Evolutionary conservation across 2,888 invertebrate genomes (phyloP).

Genomic region (Pterostichus madidus): DNA sequence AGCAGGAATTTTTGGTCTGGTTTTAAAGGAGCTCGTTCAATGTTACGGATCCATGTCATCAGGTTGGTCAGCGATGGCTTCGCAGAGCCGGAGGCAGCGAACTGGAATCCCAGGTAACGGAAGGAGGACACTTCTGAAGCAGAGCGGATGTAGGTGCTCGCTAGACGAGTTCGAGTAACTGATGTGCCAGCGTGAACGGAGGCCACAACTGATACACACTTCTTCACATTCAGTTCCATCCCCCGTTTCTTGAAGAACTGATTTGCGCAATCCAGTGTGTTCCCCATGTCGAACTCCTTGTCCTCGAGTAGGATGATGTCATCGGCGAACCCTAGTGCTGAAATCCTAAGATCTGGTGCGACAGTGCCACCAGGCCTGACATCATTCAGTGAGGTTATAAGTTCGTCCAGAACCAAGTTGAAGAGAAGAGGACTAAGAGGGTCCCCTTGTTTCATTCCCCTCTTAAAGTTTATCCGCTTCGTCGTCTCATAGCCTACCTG

Average conservation of each 20-base stretch:
- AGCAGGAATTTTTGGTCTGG: constrained; percentile 42
- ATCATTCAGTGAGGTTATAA: background rate
- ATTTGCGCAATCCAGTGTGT: background rate
- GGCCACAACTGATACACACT: background rate
- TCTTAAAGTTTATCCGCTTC: too few relatives aligned
- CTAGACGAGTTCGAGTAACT: too few relatives aligned
- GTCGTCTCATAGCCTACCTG: too few relatives aligned
- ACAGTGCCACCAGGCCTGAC: background rate
- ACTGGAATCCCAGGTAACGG: too few relatives aligned
- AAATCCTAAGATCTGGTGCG: background rate
- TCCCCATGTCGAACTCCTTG: background rate
- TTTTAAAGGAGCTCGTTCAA: constrained; percentile 60
- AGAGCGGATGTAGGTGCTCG: too few relatives aligned
- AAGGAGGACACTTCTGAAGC: too few relatives aligned
- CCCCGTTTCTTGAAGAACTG: background rate
- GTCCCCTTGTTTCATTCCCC: constrained; percentile 75
- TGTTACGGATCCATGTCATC: too few relatives aligned
- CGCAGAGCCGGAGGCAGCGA: too few relatives aligned
- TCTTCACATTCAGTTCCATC: constrained; percentile 1
- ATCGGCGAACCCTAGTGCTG: constrained; percentile 6
- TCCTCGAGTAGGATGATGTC: constrained; percentile 9
- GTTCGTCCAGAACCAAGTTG: constrained; percentile 67
- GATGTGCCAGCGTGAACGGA: too few relatives aligned
- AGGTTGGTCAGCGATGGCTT: too few relatives aligned
- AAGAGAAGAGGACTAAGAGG: constrained; percentile 73